Conservation (phyloP, 2,797 vertebrate genomes). For the Rhincodon typus region DNA sequence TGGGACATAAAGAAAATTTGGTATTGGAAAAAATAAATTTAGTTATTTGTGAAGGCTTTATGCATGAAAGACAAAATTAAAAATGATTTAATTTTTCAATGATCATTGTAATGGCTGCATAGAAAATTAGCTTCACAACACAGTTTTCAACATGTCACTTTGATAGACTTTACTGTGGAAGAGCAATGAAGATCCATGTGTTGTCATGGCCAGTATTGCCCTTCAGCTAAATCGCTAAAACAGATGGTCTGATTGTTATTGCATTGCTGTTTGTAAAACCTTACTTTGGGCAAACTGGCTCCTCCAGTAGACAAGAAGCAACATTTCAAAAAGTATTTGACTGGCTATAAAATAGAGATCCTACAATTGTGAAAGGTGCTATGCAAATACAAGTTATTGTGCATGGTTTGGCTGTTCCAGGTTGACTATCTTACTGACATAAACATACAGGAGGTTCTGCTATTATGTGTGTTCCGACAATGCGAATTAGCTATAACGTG, state of each 20-base stretch:
- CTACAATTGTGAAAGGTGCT: neutral
- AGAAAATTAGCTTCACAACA: neutral
- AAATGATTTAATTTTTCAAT: neutral
- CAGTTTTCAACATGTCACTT: no score
- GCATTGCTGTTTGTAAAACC: neutral
- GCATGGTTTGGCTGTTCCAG: no score
- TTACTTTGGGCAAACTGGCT: neutral
- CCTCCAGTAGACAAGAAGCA: neutral
- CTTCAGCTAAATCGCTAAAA: neutral
- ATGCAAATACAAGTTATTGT: neutral
- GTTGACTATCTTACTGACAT: no score
- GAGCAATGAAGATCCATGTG: neutral
- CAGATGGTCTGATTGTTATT: neutral
- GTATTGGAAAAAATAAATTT: neutral
- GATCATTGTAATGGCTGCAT: neutral
- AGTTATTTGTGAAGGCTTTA: neutral
- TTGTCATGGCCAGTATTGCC: neutral
- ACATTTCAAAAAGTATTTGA: neutral
- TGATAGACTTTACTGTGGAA: neutral
- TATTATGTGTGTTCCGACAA: no score
- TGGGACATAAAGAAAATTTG: no score
- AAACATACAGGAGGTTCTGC: no score
- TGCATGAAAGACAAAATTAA: neutral
- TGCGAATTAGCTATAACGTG: no score
- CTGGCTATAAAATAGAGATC: neutral